These are phyloP conservation scores for Pachydiplax longipennis DNA, from an alignment of 2,888 invertebrate species.

Conservation along the genomic window DNA sequence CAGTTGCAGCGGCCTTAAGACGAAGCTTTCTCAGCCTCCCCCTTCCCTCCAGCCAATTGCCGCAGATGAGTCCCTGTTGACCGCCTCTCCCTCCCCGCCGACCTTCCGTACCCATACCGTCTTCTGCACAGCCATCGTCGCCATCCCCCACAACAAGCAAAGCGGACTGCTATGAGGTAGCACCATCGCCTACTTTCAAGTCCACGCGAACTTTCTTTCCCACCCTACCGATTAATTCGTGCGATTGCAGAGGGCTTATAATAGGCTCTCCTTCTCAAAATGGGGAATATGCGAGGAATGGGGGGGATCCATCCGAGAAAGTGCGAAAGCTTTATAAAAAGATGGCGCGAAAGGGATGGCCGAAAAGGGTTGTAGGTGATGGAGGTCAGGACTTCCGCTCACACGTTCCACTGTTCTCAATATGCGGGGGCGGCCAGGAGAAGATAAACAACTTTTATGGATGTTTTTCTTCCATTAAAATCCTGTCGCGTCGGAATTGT, in stretches of 20 bases:
- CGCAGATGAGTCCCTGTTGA: slow-evolving; percentile 36
- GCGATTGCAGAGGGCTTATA: background rate
- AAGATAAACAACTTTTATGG: background rate
- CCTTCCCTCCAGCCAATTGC: background rate
- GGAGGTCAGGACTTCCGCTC: background rate
- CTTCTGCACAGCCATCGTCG: background rate
- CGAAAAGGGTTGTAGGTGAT: background rate
- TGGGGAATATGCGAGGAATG: background rate
- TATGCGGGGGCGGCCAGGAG: background rate
- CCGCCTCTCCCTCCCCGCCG: background rate
- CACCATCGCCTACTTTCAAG: background rate
- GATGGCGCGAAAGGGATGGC: background rate
- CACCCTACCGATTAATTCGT: background rate
- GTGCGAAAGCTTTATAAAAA: background rate
- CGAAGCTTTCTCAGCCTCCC: background rate
- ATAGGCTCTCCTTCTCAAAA: background rate
- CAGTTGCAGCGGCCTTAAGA: background rate
- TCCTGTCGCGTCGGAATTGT: background rate
- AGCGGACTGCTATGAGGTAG: background rate
- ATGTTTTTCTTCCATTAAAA: background rate
- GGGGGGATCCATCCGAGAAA: background rate
- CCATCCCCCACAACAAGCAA: background rate
- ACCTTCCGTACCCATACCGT: background rate
- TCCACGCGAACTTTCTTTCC: background rate
- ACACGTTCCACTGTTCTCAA: background rate